These are phyloP conservation scores for Drosophila greeni DNA, from an alignment of 2,888 invertebrate genomes.

Conservation along the genomic window DNA sequence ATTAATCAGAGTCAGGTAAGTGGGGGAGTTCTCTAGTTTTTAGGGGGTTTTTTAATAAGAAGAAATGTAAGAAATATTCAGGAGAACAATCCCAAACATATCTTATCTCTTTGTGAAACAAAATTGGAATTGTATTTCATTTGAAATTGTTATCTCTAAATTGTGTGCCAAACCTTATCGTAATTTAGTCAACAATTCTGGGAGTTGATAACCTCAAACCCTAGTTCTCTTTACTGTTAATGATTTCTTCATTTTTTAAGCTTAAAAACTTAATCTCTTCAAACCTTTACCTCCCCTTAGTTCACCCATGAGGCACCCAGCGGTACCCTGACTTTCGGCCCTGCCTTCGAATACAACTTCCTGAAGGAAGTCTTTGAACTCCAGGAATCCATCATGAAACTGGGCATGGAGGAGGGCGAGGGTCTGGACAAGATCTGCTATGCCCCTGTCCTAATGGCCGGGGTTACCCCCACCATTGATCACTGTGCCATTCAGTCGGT, in stretches of 20 bases:
- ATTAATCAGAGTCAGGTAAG: too few relatives aligned
- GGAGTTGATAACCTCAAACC: neutral
- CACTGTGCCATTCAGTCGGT: conserved; percentile 91
- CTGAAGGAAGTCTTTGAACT: conserved; percentile 85
- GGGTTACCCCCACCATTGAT: conserved; percentile 80
- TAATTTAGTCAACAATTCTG: conserved; percentile 1
- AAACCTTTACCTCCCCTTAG: conserved; percentile 52
- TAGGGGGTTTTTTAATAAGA: too few relatives aligned
- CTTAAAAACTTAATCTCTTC: neutral
- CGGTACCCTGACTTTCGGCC: conserved; percentile 83
- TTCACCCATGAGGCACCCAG: conserved; percentile 78
- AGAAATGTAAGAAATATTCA: neutral
- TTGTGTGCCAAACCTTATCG: neutral
- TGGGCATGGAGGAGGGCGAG: conserved; percentile 81
- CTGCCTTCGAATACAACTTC: conserved; percentile 88
- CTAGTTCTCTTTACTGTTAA: neutral
- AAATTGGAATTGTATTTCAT: neutral
- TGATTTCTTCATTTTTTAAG: neutral
- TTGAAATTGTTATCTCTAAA: neutral
- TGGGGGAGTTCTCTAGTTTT: too few relatives aligned
- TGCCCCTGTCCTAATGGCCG: conserved; percentile 87
- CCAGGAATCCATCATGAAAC: conserved; percentile 83
- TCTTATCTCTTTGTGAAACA: neutral
- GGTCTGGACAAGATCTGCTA: conserved; percentile 88
- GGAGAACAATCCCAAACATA: neutral